A percentile compares a stretch with the other conserved stretches of the same genome.
Conservation (phyloP, 2,888 invertebrate genomes). For the Cabera pusaria region DNA sequence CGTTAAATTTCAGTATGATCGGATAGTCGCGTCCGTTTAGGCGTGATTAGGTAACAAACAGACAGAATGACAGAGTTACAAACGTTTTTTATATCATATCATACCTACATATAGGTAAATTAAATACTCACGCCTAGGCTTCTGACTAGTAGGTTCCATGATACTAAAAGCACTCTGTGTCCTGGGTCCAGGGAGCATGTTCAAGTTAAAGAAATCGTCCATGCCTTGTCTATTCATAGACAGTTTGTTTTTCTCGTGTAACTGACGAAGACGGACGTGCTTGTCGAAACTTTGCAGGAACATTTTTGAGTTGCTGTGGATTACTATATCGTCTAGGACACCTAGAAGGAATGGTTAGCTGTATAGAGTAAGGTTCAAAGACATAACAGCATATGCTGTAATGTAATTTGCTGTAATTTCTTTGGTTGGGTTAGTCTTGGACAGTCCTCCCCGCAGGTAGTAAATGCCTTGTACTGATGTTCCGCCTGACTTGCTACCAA, state of each 20-base stretch:
- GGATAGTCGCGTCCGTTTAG: too few species aligned
- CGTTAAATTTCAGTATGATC: too few species aligned
- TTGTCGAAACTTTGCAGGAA: slow-evolving; percentile 86
- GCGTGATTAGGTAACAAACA: too few species aligned
- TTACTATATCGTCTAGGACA: slow-evolving; percentile 82
- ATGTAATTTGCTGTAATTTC: too few species aligned
- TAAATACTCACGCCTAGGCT: slow-evolving; percentile 50
- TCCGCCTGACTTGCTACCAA: too few species aligned
- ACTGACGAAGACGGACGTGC: slow-evolving; percentile 74
- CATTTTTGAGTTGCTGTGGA: slow-evolving; percentile 82
- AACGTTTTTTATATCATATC: too few species aligned
- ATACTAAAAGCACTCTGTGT: slow-evolving; percentile 58
- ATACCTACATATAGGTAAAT: background rate
- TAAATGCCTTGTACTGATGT: too few species aligned
- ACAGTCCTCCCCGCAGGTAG: too few species aligned
- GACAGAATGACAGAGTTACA: too few species aligned
- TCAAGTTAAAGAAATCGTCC: slow-evolving; percentile 69
- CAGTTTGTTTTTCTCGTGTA: slow-evolving; percentile 63
- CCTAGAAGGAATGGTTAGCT: too few species aligned
- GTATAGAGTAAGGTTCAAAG: slow-evolving; percentile 28
- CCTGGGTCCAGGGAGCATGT: slow-evolving; percentile 64
- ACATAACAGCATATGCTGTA: background rate
- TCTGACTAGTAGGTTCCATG: slow-evolving; percentile 50
- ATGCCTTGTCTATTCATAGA: slow-evolving; percentile 47
- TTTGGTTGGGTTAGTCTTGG: too few species aligned